Evolutionary conservation across 2,888 invertebrate species (phyloP), one percentile per base, ranked within the genome.

Genomic region (Eupeodes luniger): DNA sequence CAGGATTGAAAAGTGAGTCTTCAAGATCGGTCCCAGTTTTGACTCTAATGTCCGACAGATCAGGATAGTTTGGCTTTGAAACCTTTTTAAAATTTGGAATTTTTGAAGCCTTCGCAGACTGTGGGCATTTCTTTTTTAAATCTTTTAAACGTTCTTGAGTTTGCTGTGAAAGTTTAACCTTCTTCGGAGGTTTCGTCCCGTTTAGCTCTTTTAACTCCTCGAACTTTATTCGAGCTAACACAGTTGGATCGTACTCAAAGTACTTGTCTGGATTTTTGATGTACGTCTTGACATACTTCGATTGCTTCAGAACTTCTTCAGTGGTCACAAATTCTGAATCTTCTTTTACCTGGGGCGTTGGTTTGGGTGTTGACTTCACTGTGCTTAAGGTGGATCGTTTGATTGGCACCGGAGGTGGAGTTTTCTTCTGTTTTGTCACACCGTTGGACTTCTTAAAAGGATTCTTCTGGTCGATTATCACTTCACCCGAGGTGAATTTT

Each of bases 251-350:
- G 82, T 93, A 94, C n/a, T 92, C 92, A 70, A 94, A 93, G 80
- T 92, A 92, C 16, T 92, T 91, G 90, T 94, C 94, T 1, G 94
- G 94, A 91, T 94, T 93, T 89, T 93, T 93, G 49, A 94, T 92
- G 70, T 94, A 94, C 0, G 94, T 94, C 84, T 93, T 93, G 3
- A 94, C 94, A 91, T 92, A 94, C 89, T 94, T 94, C 16, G 94
- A 94, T 83, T 94, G 93, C 19, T 93, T 93, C 4, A 94, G 90
- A 10, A 94, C 93, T 44, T 94, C 93, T 83, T 94, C 94, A 4
- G 93, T 94, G 47, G 93, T 92, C n/a, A 93, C 90, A 61, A 90
- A 93, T 11, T 93, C 93, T n/a, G 76, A 70, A 10, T 90, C 89
- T 69, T 92, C 92, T 4, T 91, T 88, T 47, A 78, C 89, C 92